Conservation (phyloP, 2,113 vertebrate species). For the Neofelis nebulosa region DNA sequence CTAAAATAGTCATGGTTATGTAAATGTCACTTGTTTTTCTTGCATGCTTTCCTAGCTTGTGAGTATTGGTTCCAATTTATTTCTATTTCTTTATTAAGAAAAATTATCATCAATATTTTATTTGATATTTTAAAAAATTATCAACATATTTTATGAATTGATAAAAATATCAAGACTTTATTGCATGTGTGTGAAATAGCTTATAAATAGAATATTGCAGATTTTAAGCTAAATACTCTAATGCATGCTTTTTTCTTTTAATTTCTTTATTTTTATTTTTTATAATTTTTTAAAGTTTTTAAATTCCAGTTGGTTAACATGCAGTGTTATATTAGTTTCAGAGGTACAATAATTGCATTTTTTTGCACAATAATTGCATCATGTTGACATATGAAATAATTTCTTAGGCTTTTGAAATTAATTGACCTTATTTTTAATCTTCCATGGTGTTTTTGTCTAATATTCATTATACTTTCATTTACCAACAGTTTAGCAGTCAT, state of each 20-base stretch:
- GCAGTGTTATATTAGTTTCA: background rate
- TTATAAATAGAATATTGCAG: background rate
- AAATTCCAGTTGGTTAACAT: background rate
- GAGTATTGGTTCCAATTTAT: constrained; percentile 27
- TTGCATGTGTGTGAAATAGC: background rate
- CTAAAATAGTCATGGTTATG: constrained; percentile 64
- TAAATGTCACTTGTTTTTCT: constrained; percentile 56
- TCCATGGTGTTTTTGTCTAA: background rate
- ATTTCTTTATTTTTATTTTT: background rate
- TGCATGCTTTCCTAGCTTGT: constrained; percentile 22
- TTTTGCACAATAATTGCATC: too few relatives aligned
- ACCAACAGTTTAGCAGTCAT: background rate
- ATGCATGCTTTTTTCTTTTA: background rate
- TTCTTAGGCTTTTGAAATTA: background rate
- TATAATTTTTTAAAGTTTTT: background rate
- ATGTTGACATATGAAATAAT: background rate
- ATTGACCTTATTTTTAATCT: background rate
- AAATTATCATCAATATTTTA: background rate
- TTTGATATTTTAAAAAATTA: too few relatives aligned
- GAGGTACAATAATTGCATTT: background rate
- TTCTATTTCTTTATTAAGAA: background rate
- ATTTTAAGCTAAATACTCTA: background rate
- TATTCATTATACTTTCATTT: background rate
- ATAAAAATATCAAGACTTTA: background rate
- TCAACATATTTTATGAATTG: background rate